Percentiles rank a stretch among this genome's conserved stretches.
These are phyloP conservation scores for Monomorium pharaonis DNA, from an alignment of 1,140 invertebrate genomes.

Conservation along the genomic window DNA sequence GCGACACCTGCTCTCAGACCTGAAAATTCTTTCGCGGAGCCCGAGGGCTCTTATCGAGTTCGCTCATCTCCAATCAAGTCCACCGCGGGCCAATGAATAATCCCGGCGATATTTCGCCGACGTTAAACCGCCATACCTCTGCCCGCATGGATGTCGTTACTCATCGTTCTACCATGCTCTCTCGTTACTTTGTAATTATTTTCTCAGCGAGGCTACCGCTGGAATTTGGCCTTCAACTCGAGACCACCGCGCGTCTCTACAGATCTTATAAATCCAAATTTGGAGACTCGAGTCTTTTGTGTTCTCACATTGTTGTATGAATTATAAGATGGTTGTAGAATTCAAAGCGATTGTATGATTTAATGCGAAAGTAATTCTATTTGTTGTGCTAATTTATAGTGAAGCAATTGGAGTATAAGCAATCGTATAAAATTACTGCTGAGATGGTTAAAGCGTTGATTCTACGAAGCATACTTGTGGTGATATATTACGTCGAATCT, in stretches of 20 bases:
- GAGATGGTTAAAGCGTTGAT: neutral
- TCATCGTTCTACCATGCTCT: slow-evolving; percentile 30
- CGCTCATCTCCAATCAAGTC: slow-evolving; percentile 71
- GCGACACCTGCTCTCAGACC: slow-evolving; percentile 70
- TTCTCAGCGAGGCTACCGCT: slow-evolving; percentile 50
- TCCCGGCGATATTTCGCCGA: slow-evolving; percentile 67
- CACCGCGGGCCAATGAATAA: slow-evolving; percentile 61
- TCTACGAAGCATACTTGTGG: neutral
- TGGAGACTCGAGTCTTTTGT: neutral
- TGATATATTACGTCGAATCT: neutral
- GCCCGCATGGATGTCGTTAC: slow-evolving; percentile 37
- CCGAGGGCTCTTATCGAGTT: slow-evolving; percentile 65
- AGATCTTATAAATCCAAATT: neutral
- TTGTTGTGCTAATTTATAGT: neutral
- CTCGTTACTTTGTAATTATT: slow-evolving; percentile 57
- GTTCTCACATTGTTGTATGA: neutral
- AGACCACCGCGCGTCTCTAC: neutral
- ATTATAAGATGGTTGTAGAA: neutral
- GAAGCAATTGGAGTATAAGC: neutral
- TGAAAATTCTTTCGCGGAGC: slow-evolving; percentile 65
- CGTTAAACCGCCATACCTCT: slow-evolving; percentile 56
- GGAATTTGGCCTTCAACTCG: slow-evolving; percentile 40
- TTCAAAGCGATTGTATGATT: neutral
- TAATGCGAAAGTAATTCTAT: neutral
- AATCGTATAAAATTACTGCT: slow-evolving; percentile 22